Evolutionary conservation across 2,113 vertebrate genomes (phyloP).

Genomic region (Macaca mulatta): DNA sequence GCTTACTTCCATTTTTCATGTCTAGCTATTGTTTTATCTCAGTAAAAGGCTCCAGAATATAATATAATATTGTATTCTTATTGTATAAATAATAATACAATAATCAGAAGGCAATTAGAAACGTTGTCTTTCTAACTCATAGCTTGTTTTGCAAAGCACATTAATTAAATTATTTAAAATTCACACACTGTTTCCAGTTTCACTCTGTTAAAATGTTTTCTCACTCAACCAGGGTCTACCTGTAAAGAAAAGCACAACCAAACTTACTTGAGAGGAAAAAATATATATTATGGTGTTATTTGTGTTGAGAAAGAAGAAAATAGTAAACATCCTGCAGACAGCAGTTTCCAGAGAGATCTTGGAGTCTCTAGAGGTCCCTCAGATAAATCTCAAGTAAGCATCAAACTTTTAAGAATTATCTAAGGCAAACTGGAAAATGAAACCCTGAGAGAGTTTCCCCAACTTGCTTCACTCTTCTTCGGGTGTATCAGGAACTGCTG

Average conservation of each 20-base stretch:
- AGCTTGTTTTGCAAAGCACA: constrained; percentile 6
- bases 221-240: not conserved
- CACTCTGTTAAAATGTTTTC: constrained; percentile 55
- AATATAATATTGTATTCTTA: too few relatives aligned
- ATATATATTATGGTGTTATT: constrained; percentile 11
- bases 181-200: constrained; percentile 31
- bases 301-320: constrained; percentile 36
- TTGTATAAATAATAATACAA: not conserved
- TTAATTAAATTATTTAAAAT: constrained; percentile 61
- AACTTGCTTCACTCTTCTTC: not conserved
- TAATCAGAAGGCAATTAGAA: not conserved
- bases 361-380: not conserved
- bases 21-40: not conserved
- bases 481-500: not conserved
- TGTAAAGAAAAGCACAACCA: constrained; percentile 24
- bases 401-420: constrained; percentile 19
- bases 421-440: not conserved
- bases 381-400: constrained; percentile 22
- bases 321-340: constrained; percentile 21
- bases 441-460: not conserved
- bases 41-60: not conserved
- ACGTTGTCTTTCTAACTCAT: not conserved
- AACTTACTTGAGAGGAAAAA: not conserved
- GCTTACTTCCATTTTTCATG: constrained; percentile 6
- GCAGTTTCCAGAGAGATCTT: constrained; percentile 18